Evolutionary conservation across 2,888 invertebrate species (phyloP).

Genomic region (Pristionchus exspectatus): DNA sequence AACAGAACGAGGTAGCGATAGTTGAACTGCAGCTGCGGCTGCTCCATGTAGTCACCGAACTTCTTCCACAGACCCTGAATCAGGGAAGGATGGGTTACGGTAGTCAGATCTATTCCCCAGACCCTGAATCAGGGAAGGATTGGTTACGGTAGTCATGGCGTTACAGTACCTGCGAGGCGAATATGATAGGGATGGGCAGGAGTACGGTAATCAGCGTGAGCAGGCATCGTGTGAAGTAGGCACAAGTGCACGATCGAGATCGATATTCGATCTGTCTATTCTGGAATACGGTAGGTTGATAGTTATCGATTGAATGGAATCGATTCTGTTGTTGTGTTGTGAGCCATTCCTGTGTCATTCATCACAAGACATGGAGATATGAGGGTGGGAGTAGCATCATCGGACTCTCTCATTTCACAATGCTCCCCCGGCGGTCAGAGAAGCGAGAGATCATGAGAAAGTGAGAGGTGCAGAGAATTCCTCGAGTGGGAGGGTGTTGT

Average conservation of each 20-base stretch:
- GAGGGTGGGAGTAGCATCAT: no score
- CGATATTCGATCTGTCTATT: slow-evolving; percentile 50
- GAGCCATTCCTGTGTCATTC: no score
- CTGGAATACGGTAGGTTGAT: slow-evolving; percentile 38
- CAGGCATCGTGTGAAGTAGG: slow-evolving; percentile 9
- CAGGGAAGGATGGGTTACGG: background rate
- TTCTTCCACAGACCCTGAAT: slow-evolving; percentile 64
- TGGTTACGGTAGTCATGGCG: background rate
- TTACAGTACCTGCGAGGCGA: slow-evolving; percentile 44
- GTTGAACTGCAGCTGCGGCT: slow-evolving; percentile 59
- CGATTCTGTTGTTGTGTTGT: no score
- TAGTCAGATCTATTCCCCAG: slow-evolving; percentile 54
- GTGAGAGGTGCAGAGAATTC: no score
- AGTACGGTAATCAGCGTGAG: slow-evolving; percentile 43
- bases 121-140: slow-evolving; percentile 54
- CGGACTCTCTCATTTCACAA: background rate
- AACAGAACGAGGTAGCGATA: slow-evolving; percentile 58
- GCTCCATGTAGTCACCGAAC: slow-evolving; percentile 60
- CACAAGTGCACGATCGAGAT: slow-evolving; percentile 34
- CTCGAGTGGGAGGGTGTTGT: background rate
- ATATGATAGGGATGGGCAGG: slow-evolving; percentile 54
- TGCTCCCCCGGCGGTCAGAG: background rate
- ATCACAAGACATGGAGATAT: no score
- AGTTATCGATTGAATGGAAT: background rate
- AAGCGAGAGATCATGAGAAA: no score